These are phyloP conservation scores for Lerista edwardsae DNA, from an alignment of 2,797 vertebrate genomes.

Conservation along the genomic window DNA sequence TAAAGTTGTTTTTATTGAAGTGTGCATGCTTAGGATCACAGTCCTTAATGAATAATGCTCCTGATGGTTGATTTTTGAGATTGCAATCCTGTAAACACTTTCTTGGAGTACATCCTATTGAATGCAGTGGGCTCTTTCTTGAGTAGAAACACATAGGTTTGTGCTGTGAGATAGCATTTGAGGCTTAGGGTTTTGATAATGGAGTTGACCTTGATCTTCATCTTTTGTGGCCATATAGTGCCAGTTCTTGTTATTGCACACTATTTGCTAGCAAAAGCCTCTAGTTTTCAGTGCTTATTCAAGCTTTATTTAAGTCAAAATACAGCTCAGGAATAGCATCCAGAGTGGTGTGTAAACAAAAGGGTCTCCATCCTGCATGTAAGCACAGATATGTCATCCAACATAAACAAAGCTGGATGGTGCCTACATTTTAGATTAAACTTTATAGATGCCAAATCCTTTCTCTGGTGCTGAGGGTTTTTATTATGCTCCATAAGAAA, in stretches of 20 bases:
- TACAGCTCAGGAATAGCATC: not conserved
- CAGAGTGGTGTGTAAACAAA: not conserved
- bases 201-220: not conserved
- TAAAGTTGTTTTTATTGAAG: too few relatives aligned
- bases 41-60: not conserved
- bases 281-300: not conserved
- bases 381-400: conserved; percentile 16
- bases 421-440: conserved; percentile 37
- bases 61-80: not conserved
- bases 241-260: not conserved
- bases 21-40: not conserved
- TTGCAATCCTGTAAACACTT: too few relatives aligned
- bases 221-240: not conserved
- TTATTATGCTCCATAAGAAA: conserved; percentile 63
- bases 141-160: too few relatives aligned
- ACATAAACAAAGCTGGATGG: conserved; percentile 30
- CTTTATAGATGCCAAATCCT: conserved; percentile 31
- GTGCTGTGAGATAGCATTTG: not conserved
- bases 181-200: not conserved
- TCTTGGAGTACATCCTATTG: too few relatives aligned
- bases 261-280: not conserved
- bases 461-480: conserved; percentile 19
- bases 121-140: too few relatives aligned
- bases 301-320: too few relatives aligned
- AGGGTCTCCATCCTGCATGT: not conserved